Percentiles rank a stretch among this genome's conserved stretches.
Conservation (phyloP, 2,888 invertebrate species). For the Gordius sp. region DNA sequence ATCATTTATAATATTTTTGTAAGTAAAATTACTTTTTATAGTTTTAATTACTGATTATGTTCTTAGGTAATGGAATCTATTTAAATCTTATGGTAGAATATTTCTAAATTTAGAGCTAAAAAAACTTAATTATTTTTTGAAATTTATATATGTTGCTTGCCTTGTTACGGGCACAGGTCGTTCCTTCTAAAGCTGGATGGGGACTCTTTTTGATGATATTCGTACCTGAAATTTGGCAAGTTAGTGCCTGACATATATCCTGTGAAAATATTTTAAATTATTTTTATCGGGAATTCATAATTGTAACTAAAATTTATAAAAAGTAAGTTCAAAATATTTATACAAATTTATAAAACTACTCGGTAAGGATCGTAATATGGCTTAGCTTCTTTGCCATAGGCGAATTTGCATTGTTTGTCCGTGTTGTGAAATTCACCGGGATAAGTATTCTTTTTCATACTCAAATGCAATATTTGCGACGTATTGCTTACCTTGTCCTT, state of each 20-base stretch:
- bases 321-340: background rate
- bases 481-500: background rate
- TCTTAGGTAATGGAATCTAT: too few species aligned
- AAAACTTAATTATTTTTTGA: too few species aligned
- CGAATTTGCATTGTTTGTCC: conserved; percentile 14
- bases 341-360: background rate
- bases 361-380: background rate
- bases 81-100: background rate
- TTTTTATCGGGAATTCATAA: background rate
- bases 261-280: background rate
- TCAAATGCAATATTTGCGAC: background rate
- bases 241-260: conserved; percentile 7
- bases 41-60: too few species aligned
- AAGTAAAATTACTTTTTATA: background rate
- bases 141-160: background rate
- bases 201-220: conserved; percentile 3
- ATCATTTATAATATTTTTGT: background rate
- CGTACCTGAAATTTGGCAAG: background rate
- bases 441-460: background rate
- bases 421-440: conserved; percentile 9
- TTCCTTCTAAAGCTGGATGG: conserved; percentile 8
- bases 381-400: background rate
- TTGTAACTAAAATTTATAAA: background rate
- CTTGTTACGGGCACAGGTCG: background rate
- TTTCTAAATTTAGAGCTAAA: background rate